Evolutionary conservation across 2,797 vertebrate species (phyloP), one percentile per base, ranked within the genome.

Genomic region (Nyctibius grandis): DNA sequence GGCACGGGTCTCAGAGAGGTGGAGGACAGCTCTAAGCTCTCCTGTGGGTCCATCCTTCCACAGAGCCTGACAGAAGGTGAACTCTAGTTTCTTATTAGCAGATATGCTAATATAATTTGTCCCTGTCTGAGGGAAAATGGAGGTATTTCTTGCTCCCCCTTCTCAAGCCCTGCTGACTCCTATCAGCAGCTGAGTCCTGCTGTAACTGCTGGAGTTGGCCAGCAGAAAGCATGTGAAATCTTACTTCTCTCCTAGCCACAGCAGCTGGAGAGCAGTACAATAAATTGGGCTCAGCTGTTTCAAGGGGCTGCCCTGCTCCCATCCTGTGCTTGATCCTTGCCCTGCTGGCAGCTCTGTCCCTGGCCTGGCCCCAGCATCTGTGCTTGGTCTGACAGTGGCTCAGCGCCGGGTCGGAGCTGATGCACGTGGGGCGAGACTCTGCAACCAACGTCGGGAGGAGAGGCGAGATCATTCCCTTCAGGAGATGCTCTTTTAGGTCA

Each of bases 1-100:
- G 11, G 5, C 10, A 33, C 0, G 1, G 2, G 16, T 65, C 6
- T 88, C 26, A 59, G n/a, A 28, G 20, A 6, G 16, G 9, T 1
- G 4, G 11, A 74, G 10, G 15, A 21, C 26, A 82, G 10, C 57
- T 81, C 13, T n/a, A 73, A 59, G 9, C 31, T 56, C 11, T 65
- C 3, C 12, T 63, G 33, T 1, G 5, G 2, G 26, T 42, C 36
- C 2, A 48, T 75, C 56, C 17, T 73, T 73, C 26, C 22, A 81
- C n/a, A 47, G 6, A 45, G 1, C 12, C 10, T 2, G 5, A 38
- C 36, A 79, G 54, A 54, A 51, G 23, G 9, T 42, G 18, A 94
- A 54, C 16, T 51, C 16, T 53, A 3, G 1, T 77, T 91, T 87
- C 34, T 48, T 5, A 9, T 72, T 64, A 84, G 9, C 19, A 45